phyloP scores from a whole-genome alignment of 2,113 vertebrate species.

The Gadus macrocephalus region DNA sequence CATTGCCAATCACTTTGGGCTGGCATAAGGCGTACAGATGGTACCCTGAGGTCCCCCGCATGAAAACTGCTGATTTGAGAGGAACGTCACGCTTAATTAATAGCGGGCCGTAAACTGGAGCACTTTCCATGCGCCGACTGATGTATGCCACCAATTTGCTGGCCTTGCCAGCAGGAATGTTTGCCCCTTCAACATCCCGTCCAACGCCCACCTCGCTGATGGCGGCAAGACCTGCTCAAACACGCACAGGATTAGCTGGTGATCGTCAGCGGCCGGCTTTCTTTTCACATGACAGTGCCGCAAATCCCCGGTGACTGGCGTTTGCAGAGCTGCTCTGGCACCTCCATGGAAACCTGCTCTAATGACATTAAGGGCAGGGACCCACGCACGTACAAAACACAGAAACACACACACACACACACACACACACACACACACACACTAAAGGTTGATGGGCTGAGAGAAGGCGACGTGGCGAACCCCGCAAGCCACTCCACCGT shows the following conservation, averaged over 20 bases:
- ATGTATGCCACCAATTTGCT: constrained; percentile 51
- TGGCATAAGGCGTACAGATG: constrained; percentile 65
- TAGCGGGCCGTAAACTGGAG: constrained; percentile 57
- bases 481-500: constrained; percentile 21
- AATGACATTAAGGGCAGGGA: constrained; percentile 54
- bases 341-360: constrained; percentile 48
- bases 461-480: constrained; percentile 2
- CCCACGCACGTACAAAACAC: constrained; percentile 31
- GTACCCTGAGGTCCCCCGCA: constrained; percentile 55
- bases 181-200: constrained; percentile 35
- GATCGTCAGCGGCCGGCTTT: constrained; percentile 46
- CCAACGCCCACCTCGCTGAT: constrained; percentile 32
- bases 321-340: constrained; percentile 27
- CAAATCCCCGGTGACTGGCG: constrained; percentile 51
- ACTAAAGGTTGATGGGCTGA: constrained; percentile 40
- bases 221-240: constrained; percentile 56
- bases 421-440: no score
- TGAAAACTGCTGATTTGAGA: constrained; percentile 73
- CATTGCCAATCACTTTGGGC: constrained; percentile 64
- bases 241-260: constrained; percentile 52
- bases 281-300: constrained; percentile 51
- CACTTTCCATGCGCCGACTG: constrained; percentile 51
- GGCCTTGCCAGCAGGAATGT: constrained; percentile 49
- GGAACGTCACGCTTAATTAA: constrained; percentile 72
- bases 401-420: no score